Conservation (phyloP, 2,888 invertebrate species). For the Apomyelois bistriatella region DNA sequence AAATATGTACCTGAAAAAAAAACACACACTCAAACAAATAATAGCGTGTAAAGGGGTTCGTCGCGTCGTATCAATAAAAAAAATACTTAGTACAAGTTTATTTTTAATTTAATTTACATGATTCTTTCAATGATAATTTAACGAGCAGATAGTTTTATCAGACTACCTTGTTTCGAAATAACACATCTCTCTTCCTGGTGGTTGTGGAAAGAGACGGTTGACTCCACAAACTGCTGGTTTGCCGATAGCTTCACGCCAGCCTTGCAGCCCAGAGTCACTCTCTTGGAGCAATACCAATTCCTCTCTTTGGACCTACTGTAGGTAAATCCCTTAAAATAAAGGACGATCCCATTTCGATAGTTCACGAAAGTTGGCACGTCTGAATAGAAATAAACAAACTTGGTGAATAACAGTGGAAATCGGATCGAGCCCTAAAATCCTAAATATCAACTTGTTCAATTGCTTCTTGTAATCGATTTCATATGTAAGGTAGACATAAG, state of each 20-base stretch:
- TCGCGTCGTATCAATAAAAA: too few species aligned
- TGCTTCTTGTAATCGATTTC: too few species aligned
- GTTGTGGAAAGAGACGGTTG: background rate
- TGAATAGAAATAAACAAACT: background rate
- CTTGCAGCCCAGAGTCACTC: constrained; percentile 21
- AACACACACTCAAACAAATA: too few species aligned
- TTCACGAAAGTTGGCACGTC: background rate
- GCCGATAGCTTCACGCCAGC: constrained; percentile 18
- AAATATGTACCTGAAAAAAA: too few species aligned
- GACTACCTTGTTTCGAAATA: background rate
- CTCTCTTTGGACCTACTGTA: constrained; percentile 7
- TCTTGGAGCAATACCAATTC: constrained; percentile 29
- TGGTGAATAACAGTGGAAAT: too few species aligned
- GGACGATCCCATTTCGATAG: background rate
- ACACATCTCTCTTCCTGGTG: background rate
- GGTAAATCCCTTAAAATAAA: background rate
- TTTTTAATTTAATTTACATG: too few species aligned
- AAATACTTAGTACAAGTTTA: too few species aligned
- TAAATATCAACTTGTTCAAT: too few species aligned
- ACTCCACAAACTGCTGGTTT: background rate
- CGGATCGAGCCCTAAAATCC: too few species aligned
- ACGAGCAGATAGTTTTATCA: background rate
- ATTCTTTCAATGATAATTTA: too few species aligned
- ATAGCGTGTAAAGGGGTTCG: too few species aligned
- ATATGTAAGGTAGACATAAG: too few species aligned